These are phyloP conservation scores for Colistium nudipinnis DNA, from an alignment of 2,113 vertebrate species.

Conservation along the genomic window DNA sequence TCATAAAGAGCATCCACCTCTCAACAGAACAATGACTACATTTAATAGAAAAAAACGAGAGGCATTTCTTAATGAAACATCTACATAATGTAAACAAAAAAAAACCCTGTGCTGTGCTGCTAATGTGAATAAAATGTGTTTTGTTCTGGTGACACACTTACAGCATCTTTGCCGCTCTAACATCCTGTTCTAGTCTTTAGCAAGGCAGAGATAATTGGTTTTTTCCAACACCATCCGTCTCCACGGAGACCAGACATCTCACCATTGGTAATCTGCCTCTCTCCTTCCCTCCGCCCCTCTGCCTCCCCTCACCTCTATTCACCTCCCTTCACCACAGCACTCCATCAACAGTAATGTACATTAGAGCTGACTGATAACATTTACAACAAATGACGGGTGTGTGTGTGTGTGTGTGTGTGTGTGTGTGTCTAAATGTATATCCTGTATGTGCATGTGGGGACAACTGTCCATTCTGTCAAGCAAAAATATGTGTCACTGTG, in stretches of 20 bases:
- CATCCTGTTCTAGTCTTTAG: constrained; percentile 71
- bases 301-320: constrained; percentile 39
- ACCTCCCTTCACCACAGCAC: constrained; percentile 46
- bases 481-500: constrained; percentile 53
- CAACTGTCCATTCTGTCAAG: constrained; percentile 30
- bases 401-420: background rate
- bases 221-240: constrained; percentile 73
- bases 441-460: background rate
- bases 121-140: constrained; percentile 58
- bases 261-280: constrained; percentile 59
- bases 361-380: constrained; percentile 59
- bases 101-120: constrained; percentile 29
- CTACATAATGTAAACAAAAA: constrained; percentile 56
- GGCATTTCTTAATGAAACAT: constrained; percentile 53
- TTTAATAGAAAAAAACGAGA: constrained; percentile 28
- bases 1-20: constrained; percentile 41
- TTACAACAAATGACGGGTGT: constrained; percentile 35
- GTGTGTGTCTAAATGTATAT: background rate
- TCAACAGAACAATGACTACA: constrained; percentile 33
- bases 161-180: constrained; percentile 57
- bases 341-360: constrained; percentile 68
- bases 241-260: constrained; percentile 77
- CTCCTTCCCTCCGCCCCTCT: constrained; percentile 8
- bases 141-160: constrained; percentile 65
- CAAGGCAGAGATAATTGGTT: constrained; percentile 74